These are phyloP conservation scores for Pomatostomus ruficeps DNA, from an alignment of 2,113 vertebrate genomes.

Conservation along the genomic window DNA sequence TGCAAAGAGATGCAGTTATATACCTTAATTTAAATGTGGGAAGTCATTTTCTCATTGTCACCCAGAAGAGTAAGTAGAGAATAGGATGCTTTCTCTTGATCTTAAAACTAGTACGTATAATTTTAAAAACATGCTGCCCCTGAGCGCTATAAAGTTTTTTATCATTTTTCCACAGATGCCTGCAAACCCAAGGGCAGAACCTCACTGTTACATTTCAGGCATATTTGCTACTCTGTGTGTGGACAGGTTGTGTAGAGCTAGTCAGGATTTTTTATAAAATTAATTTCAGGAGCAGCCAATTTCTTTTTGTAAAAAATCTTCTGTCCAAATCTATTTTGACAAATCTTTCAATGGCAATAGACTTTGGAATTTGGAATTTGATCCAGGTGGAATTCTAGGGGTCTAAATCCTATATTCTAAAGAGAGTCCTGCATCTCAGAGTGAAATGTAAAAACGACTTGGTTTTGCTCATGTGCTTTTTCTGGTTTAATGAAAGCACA, in stretches of 20 bases:
- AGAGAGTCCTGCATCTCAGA: not conserved
- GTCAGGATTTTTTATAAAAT: not conserved
- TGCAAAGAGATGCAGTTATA: not conserved
- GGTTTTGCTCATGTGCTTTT: not conserved
- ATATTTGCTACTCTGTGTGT: not conserved
- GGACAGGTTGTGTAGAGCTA: not conserved
- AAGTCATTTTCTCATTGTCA: not conserved
- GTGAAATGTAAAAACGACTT: not conserved
- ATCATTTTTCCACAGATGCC: not conserved
- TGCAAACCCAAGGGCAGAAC: not conserved
- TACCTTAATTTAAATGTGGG: not conserved
- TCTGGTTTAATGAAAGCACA: not conserved
- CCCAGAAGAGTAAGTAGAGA: not conserved
- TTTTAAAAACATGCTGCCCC: not conserved
- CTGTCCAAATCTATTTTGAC: not conserved
- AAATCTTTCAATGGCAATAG: not conserved
- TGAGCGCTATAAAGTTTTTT: not conserved
- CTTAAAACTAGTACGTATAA: not conserved
- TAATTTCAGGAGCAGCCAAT: not conserved
- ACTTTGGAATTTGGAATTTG: not conserved
- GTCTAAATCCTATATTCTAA: not conserved
- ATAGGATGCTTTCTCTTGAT: not conserved
- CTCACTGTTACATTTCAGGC: not conserved
- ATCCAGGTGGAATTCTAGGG: not conserved
- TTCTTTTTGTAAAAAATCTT: not conserved